These are phyloP conservation scores for Cryptosula pallasiana DNA, from an alignment of 2,888 invertebrate genomes.

Conservation along the genomic window DNA sequence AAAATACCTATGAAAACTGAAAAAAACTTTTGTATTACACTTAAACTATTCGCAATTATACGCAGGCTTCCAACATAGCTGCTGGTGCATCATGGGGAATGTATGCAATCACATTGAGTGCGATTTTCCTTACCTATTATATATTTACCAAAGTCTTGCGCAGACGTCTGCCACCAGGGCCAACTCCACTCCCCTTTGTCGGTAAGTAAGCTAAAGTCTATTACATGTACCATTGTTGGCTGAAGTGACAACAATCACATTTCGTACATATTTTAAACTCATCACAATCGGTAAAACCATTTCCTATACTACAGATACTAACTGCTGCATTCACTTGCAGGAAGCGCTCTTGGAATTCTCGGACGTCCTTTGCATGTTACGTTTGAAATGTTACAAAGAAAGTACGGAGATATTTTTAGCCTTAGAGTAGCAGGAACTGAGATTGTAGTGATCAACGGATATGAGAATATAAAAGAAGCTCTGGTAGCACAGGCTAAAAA, in stretches of 20 bases:
- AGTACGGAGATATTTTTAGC: constrained; percentile 37
- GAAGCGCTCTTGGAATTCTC: constrained; percentile 18
- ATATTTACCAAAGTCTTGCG: background rate
- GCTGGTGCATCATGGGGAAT: constrained; percentile 12
- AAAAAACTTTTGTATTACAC: too few relatives aligned
- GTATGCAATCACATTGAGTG: background rate
- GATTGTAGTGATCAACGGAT: constrained; percentile 40
- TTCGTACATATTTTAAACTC: too few relatives aligned
- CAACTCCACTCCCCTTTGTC: background rate
- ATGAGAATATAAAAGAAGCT: constrained; percentile 36
- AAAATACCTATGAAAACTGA: too few relatives aligned
- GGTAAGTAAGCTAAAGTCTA: too few relatives aligned
- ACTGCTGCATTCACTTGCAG: too few relatives aligned
- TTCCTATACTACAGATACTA: too few relatives aligned
- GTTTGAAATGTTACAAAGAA: constrained; percentile 31
- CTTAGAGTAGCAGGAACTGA: constrained; percentile 36
- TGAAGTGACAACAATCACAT: too few relatives aligned
- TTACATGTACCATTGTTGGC: too few relatives aligned
- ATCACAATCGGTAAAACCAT: too few relatives aligned
- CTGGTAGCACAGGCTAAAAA: constrained; percentile 35
- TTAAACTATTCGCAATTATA: too few relatives aligned
- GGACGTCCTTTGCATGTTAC: constrained; percentile 9
- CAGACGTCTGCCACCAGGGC: background rate
- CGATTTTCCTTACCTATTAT: background rate
- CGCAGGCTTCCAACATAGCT: too few relatives aligned